Percentiles rank a stretch among this genome's conserved stretches.
Evolutionary conservation across 2,113 vertebrate genomes (phyloP).

Genomic region (Amphilophus citrinellus): DNA sequence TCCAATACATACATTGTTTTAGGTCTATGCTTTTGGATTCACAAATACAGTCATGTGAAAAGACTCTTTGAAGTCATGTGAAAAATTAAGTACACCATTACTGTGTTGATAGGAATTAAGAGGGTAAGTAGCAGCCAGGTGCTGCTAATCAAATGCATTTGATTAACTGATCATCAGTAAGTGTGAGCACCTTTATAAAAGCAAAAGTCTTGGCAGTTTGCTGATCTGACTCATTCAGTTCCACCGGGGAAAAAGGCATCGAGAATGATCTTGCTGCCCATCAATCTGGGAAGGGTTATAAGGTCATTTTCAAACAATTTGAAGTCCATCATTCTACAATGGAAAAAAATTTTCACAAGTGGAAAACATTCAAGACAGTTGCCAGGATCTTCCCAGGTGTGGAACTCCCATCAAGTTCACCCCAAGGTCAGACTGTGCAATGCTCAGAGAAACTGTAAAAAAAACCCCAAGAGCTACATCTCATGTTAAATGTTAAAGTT

Average conservation of each 20-base stretch:
- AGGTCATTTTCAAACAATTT: background rate
- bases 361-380: conserved; percentile 8
- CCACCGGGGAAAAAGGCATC: background rate
- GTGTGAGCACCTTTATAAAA: background rate
- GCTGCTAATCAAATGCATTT: too few relatives aligned
- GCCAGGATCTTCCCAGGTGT: background rate
- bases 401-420: background rate
- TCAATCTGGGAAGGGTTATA: background rate
- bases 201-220: background rate
- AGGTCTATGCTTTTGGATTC: conserved; percentile 66
- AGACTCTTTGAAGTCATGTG: background rate
- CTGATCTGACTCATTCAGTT: background rate
- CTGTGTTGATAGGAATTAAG: too few relatives aligned
- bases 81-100: too few relatives aligned
- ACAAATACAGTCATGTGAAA: background rate
- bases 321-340: background rate
- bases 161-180: background rate
- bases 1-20: conserved; percentile 67
- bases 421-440: background rate
- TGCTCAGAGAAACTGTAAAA: background rate
- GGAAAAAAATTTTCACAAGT: background rate
- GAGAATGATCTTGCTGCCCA: background rate
- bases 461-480: background rate
- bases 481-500: conserved; percentile 9
- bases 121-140: too few relatives aligned